Evolutionary conservation across 2,888 invertebrate genomes (phyloP), one percentile per base, ranked within the genome.

Genomic region (Aphodius granarius): DNA sequence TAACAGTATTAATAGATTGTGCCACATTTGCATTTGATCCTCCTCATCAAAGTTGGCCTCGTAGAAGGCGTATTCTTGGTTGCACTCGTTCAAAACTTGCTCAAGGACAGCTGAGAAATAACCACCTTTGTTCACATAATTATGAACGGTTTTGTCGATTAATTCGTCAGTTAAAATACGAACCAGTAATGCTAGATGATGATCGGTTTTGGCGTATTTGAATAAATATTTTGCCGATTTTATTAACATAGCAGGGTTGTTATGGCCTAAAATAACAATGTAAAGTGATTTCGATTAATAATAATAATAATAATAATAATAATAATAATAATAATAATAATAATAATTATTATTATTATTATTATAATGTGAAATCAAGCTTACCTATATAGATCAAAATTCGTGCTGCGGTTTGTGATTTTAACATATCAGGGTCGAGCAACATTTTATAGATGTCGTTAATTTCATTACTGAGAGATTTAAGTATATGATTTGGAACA

Each of bases 131-230:
- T 83, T 85, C 77, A 81, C 78, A 83, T 86, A 87, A 0, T 85
- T 84, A 62, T 83, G 81, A n/a, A 78, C 22, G 5, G 84, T 85
- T 78, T 86, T 86, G 77, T 86, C 84, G 20, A 86, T 82, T 70
- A 87, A 86, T 2, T 92, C 92, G n/a, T 91, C 91, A 0, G 90
- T 89, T 72, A 93, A 88, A 17, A 93, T 89, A 13, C 91, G 88
- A 0, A 93, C 89, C 16, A 93, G 82, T 0, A 92, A 87, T 0
- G 91, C 91, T 23, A 93, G 84, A 5, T 92, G 92, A 5, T 89
- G 88, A 71, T 90, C 89, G 18, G 88, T 89, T 71, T 89, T 88
- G 0, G 91, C 90, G 81, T 91, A 90, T 82, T 91, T 89, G 2
- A 93, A 87, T 13, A 93, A 84, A 81, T 88, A 91, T 74, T 91